A percentile compares a stretch with the other conserved stretches of the same genome.
phyloP scores from a whole-genome alignment of 2,888 invertebrate genomes.

The Macaria notata region DNA sequence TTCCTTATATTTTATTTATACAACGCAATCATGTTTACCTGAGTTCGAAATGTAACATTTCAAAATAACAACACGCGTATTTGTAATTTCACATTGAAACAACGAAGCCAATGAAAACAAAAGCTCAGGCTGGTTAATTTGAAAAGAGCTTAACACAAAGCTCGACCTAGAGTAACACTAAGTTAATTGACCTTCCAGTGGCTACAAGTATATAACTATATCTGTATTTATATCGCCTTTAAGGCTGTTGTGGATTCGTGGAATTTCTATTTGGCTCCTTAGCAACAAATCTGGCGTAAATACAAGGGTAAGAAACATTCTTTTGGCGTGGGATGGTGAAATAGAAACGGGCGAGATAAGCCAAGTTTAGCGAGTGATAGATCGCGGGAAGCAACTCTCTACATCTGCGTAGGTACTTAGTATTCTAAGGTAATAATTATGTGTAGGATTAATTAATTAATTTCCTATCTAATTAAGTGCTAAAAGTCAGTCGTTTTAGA shows the following conservation, averaged over 20 bases:
- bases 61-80: no score
- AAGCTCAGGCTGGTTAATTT: neutral
- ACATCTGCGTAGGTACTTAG: no score
- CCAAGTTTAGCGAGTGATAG: slow-evolving; percentile 1
- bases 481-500: no score
- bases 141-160: neutral
- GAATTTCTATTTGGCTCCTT: slow-evolving; percentile 14
- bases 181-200: slow-evolving; percentile 10
- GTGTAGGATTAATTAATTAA: no score
- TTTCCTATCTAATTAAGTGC: no score
- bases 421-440: no score
- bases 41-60: no score
- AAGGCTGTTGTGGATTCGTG: slow-evolving; percentile 6
- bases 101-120: neutral
- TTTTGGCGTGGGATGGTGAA: slow-evolving; percentile 12
- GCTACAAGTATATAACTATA: neutral
- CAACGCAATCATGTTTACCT: no score
- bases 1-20: no score
- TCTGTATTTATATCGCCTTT: neutral
- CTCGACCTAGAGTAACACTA: slow-evolving; percentile 2
- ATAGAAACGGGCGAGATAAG: slow-evolving; percentile 9
- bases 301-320: slow-evolving; percentile 13
- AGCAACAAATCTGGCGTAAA: slow-evolving; percentile 10
- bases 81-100: no score
- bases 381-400: no score